phyloP scores from a whole-genome alignment of 2,888 invertebrate species.

The Oscheius onirici region DNA sequence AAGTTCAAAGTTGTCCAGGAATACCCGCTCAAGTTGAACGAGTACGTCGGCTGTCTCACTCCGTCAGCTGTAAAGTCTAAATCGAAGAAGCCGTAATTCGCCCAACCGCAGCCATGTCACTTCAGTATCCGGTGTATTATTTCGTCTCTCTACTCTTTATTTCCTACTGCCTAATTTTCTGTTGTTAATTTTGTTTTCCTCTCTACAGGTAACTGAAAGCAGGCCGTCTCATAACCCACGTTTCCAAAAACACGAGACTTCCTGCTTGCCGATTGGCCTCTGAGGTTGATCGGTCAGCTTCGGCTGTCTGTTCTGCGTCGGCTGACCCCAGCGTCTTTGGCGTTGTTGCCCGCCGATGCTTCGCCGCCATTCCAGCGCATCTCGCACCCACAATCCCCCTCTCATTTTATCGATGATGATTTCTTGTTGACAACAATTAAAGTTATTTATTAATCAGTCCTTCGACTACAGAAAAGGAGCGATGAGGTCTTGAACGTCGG shows the following conservation, averaged over 20 bases:
- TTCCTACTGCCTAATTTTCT: background rate
- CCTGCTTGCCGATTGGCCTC: slow-evolving; percentile 5
- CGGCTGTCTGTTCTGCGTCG: slow-evolving; percentile 15
- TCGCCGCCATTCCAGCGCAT: slow-evolving; percentile 27
- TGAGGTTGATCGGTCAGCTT: slow-evolving; percentile 8
- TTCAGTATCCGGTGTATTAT: slow-evolving; percentile 14
- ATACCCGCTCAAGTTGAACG: slow-evolving; percentile 58
- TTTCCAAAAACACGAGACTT: background rate
- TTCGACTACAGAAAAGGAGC: too few relatives aligned
- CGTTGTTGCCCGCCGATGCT: slow-evolving; percentile 27
- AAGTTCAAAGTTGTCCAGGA: slow-evolving; percentile 63
- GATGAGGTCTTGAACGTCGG: too few relatives aligned
- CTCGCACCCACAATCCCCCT: slow-evolving; percentile 9
- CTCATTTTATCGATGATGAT: background rate
- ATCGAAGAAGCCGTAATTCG: background rate
- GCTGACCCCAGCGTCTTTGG: slow-evolving; percentile 29
- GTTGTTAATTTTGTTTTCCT: slow-evolving; percentile 10
- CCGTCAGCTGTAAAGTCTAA: background rate
- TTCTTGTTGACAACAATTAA: slow-evolving; percentile 19
- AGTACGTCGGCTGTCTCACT: slow-evolving; percentile 58
- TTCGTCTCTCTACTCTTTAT: background rate
- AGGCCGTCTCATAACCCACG: background rate
- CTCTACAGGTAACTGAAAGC: slow-evolving; percentile 29
- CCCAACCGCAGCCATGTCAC: slow-evolving; percentile 26
- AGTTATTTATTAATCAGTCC: background rate